These are phyloP conservation scores for Eustalomyia histrio DNA, from an alignment of 2,888 invertebrate species.

Conservation along the genomic window DNA sequence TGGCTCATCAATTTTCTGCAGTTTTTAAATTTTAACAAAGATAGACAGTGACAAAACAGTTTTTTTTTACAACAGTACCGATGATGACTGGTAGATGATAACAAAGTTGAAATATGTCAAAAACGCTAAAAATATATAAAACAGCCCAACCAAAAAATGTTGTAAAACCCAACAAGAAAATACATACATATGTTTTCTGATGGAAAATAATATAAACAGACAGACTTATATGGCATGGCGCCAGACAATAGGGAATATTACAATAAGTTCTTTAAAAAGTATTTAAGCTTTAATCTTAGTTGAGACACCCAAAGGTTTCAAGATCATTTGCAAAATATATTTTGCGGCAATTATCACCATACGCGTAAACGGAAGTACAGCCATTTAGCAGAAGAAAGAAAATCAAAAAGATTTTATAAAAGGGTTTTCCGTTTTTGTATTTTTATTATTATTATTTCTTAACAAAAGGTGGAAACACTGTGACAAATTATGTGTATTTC, in stretches of 20 bases:
- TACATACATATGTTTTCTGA: neutral
- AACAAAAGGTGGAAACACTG: slow-evolving; percentile 20
- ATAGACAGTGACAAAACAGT: slow-evolving; percentile 33
- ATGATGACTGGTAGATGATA: slow-evolving; percentile 5
- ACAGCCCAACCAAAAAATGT: slow-evolving; percentile 8
- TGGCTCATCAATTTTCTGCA: slow-evolving; percentile 44
- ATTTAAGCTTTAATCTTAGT: neutral
- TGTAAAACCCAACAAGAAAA: neutral
- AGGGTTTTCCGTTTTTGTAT: slow-evolving; percentile 9
- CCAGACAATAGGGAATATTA: neutral
- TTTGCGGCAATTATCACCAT: slow-evolving; percentile 40
- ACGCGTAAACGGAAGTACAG: slow-evolving; percentile 38
- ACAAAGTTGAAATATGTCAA: slow-evolving; percentile 22
- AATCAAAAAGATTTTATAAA: neutral
- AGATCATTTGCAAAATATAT: slow-evolving; percentile 25
- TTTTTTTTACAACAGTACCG: slow-evolving; percentile 20
- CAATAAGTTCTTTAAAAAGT: neutral
- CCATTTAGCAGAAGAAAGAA: slow-evolving; percentile 3
- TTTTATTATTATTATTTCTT: neutral
- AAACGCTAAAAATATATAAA: neutral
- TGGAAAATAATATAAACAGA: neutral
- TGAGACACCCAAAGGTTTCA: neutral
- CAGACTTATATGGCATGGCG: neutral
- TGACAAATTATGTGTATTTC: neutral
- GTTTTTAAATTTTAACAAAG: slow-evolving; percentile 19